Evolutionary conservation across 2,113 vertebrate genomes (phyloP), one percentile per base, ranked within the genome.

Genomic region (Zootoca vivipara): DNA sequence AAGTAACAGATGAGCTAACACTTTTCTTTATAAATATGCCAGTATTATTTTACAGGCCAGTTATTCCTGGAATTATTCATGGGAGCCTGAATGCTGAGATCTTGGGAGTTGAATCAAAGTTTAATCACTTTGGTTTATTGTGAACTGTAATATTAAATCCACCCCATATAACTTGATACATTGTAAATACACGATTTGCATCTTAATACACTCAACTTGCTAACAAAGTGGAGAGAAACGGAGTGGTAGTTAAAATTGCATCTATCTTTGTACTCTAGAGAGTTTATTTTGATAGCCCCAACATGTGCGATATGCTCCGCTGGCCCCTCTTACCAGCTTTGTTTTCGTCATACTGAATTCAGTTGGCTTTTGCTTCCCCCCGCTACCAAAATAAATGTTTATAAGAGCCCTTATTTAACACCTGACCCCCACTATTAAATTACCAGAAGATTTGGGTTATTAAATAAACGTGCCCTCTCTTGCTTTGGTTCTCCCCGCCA

Each of bases 1-100:
- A 8, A 87, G 75, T 84, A 87, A 90, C 67, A 30, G 82, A 80
- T 80, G 89, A 90, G 42, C 81, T 84, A 78, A 84, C 85, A 15
- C 65, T 84, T 73, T 84, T 67, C 58, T 80, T 67, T 52, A 80
- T 74, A 90, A 84, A 90, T 64, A 80, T 33, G 56, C 85, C 18
- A n/a, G 85, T 73, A 85, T 90, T 67, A 73, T 77, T 79, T 89
- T 64, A 82, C 82, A 40, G 69, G 72, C 52, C 83, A 35, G 42
- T 67, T 83, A 72, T 91, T 9, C 80, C 64, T 1, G 12, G 85
- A 83, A 77, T 70, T 65, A 84, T 30, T 89, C 85, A 77, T 30
- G 7, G 81, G 72, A 86, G 83, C 69, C 82, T 1, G n/a, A 33
- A 65, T 52, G 67, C 86, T 10, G 12, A 56, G 70, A 70, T 9